A percentile compares a stretch with the other conserved stretches of the same genome.
Evolutionary conservation across 2,797 vertebrate species (phyloP).

Genomic region (Carduelis carduelis): DNA sequence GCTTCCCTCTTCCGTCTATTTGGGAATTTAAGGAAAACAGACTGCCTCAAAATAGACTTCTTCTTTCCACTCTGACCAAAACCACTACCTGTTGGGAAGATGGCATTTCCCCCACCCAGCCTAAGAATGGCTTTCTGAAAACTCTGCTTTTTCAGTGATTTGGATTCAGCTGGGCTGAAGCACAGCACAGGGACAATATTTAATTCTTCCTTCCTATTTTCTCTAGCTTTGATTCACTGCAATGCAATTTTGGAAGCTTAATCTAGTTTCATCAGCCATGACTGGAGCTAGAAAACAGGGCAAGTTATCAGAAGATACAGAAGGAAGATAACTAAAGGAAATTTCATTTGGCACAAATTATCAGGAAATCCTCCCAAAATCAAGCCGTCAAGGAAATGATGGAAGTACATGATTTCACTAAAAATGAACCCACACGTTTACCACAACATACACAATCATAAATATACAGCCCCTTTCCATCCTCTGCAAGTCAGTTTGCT

Average conservation of each 20-base stretch:
- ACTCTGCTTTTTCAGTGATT: background rate
- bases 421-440: background rate
- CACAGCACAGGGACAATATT: background rate
- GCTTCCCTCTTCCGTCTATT: background rate
- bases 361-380: constrained; percentile 63
- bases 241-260: constrained; percentile 53
- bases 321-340: constrained; percentile 55
- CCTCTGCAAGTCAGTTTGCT: constrained; percentile 10
- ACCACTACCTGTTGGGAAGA: background rate
- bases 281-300: constrained; percentile 54
- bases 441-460: background rate
- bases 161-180: constrained; percentile 12
- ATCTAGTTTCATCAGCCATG: constrained; percentile 55
- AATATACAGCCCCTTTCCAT: background rate
- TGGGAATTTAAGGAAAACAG: constrained; percentile 12
- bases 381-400: constrained; percentile 34
- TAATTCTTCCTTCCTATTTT: constrained; percentile 41
- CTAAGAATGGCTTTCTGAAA: background rate
- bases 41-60: background rate
- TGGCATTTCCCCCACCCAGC: background rate
- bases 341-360: constrained; percentile 45
- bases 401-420: constrained; percentile 25
- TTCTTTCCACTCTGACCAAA: constrained; percentile 12
- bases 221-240: constrained; percentile 42
- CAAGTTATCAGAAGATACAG: constrained; percentile 63